Evolutionary conservation across 2,797 vertebrate genomes (phyloP), one percentile per base, ranked within the genome.

Genomic region (Eulemur coronatus): DNA sequence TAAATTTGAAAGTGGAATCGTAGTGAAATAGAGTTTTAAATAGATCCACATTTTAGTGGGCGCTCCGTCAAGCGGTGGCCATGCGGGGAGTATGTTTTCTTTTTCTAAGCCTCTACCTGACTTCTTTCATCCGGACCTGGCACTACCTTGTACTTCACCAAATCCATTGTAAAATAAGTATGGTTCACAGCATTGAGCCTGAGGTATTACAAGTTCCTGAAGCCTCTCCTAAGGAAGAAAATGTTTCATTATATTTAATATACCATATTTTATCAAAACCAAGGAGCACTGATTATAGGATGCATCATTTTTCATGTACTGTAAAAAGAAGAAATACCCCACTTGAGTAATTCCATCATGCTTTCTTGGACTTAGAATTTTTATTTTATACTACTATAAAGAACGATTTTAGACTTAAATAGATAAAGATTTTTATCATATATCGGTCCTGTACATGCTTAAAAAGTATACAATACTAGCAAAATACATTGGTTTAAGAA

Each of bases 381-480:
- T 82, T 81, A 96, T 91, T 72, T 91, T 92, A 55, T 73, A 78
- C 18, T 72, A 84, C 57, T 72, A 61, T 91, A 82, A 86, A 89
- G 7, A 91, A 3, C 48, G 50, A 33, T 28, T 89, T 61, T 80
- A 93, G 65, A 76, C 20, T 80, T 73, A 52, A 94, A 14, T 46
- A 70, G 61, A 46, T 61, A 15, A 20, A 80, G 38, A 75, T 59
- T 93, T 82, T 73, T 35, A 69, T 78, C 46, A 52, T 43, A n/a
- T 28, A 50, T 87, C 48, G 61, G 28, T 85, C 13, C 88, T 46
- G 30, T 73, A 22, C 33, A 48, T 79, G 52, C n/a, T 24, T 50
- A 70, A 79, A 86, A 82, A 50, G 6, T 61, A 14, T 61, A 57
- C 55, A 73, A 33, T 72, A 67, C 57, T 73, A 89, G 48, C 24